Base-by-base conservation (phyloP, 2,888 invertebrate genomes). In the Furcula furcula region DNA sequence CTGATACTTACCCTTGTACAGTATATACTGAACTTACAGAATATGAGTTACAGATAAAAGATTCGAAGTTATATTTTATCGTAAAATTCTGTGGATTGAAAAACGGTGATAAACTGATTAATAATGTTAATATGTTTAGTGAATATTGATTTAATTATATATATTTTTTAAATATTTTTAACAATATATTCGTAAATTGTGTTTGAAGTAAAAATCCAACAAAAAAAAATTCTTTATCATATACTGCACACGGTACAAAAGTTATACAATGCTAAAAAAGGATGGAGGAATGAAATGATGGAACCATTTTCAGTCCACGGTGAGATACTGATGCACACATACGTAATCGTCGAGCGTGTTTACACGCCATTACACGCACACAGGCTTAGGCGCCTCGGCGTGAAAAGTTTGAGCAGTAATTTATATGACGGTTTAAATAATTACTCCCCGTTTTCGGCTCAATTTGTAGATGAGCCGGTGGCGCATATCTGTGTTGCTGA, bases 391-490 rank as follows among this genome's bases (percentile, higher is more conserved):
- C 37, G 18, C 26, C 37, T 53, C 58, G 68, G 78, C 78, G 82
- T 84, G 86, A 87, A 88, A 88, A 87, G 88, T 87, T 82, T 82
- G 76, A 80, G 77, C 81, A 72, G 86, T 88, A 87, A 88, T 87
- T 87, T 87, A 87, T 88, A 87, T 85, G 87, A 86, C 83, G 86
- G 85, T 87, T 86, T 87, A 88, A 88, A 88, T 88, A 87, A 87
- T 87, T 88, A 87, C 86, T 79, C 63, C 76, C 75, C 83, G 84
- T 86, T 88, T 86, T 86, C 85, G 76, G 83, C 84, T 84, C 86
- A 85, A 88, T 87, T 88, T 86, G 86, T 80, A 84, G 82, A 87
- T 85, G 85, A 83, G 82, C 63, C 66, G 59, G 60, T 63, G 64
- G 59, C 64, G 65, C n/a, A n/a, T 73, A 71, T 75, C 67, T 72